Base-by-base conservation (phyloP, 2,888 invertebrate genomes). In the Gandaritis pyraliata region DNA sequence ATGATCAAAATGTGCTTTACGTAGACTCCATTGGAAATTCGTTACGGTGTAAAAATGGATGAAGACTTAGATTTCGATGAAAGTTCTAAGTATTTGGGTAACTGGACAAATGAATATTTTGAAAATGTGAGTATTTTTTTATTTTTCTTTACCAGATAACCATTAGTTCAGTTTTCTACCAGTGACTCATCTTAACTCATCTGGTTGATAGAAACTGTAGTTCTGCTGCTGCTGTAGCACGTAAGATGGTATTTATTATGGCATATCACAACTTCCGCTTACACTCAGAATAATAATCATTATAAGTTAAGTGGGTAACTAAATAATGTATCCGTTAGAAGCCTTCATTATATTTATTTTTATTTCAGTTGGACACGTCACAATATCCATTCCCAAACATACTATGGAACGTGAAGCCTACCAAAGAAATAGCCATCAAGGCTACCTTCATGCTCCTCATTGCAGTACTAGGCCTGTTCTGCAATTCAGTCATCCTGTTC, bases 401-500 rank as follows among this genome's bases (percentile, higher is more conserved):
- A 5, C 92, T 96, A 72, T 96, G 96, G 96, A 82, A 91, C 52
- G 86, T 94, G 7, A 93, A 94, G 58, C 91, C 94, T 11, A 69
- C 86, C 0, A 88, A 88, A 72, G 95, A 96, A 79, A 92, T 96
- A 0, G 88, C 93, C 0, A 72, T 94, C 50, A 95, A 96, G 83
- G 85, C 94, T 0, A 80, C 90, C 0, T 87, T 93, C 0, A 94
- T 95, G 83, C 65, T 94, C 0, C 90, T 94, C 0, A 83, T 96
- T 0, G 94, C 95, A 3, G 58, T 95, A 4, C 82, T 93, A 53
- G 96, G 96, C 1, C 88, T 96, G 33, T 88, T 95, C 64, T 94
- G 95, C 2, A 97, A 97, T 80, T 84, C 93, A 4, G 82, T 94
- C 1, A 93, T 96, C 23, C 85, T 96, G 11, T 88, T 93, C 66